Base-by-base conservation (phyloP, 2,888 invertebrate species). In the Brachyptera putata region DNA sequence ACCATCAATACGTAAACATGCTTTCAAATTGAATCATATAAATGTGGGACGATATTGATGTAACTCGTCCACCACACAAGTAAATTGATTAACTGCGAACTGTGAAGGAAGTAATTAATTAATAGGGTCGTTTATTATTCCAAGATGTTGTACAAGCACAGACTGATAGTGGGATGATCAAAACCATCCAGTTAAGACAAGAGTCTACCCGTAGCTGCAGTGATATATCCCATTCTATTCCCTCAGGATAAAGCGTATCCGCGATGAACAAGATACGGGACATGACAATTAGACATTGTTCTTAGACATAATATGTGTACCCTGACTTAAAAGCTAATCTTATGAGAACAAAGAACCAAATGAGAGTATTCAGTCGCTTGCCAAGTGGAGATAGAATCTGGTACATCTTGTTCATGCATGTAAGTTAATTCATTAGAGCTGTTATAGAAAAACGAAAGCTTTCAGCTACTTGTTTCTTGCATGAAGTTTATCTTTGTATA, bases 231-330 rank as follows among this genome's bases (percentile, higher is more conserved):
- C n/a, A n/a, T n/a, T n/a, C n/a, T n/a, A n/a, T n/a, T n/a, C n/a
- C n/a, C n/a, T n/a, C n/a, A n/a, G n/a, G 41, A 41, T 41, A 41
- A 41, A 41, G 41, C 4, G 41, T n/a, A n/a, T n/a, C n/a, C n/a
- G n/a, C n/a, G n/a, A n/a, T n/a, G n/a, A n/a, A 46, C 46, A 21
- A 24, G 21, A 21, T 46, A 21, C 46, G 21, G 46, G 46, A 46
- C 46, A 22, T 24, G 21, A 46, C 46, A 46, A 46, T 46, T 46
- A 36, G 53, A 53, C 53, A 53, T 53, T 53, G 53, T 53, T 53
- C 22, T 34, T 18, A 18, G 18, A 36, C 36, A 53, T 53, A 14
- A 53, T 53, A 9, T 53, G 53, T 53, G 53, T 53, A 34, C 21
- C 22, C 16, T 16, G 21, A 9, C 53, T 34, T 16, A 36, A 34